Conservation (phyloP, 2,113 vertebrate genomes). For the Canis aureus region DNA sequence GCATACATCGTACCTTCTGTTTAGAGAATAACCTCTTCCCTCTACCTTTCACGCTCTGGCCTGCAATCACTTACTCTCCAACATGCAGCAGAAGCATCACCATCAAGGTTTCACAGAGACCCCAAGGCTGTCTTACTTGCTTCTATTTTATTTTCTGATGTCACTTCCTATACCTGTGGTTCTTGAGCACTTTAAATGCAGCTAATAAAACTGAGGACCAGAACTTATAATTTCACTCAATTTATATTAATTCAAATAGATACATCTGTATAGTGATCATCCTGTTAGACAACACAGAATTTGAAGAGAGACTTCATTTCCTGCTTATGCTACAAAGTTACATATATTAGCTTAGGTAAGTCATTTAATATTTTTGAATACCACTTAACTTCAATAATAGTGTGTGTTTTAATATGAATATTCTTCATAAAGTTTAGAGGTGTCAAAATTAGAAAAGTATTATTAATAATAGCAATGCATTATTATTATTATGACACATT, state of each 20-base stretch:
- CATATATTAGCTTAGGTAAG: not conserved
- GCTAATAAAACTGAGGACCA: not conserved
- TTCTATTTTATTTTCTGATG: conserved; percentile 5
- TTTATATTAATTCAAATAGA: conserved; percentile 19
- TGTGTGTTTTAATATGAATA: not conserved
- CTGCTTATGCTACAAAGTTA: not conserved
- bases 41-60: not conserved
- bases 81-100: not conserved
- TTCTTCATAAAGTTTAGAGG: not conserved
- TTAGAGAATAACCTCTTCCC: not conserved
- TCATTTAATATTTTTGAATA: not conserved
- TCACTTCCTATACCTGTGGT: not conserved
- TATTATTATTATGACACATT: conserved; percentile 19
- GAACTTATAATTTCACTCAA: not conserved
- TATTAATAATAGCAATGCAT: not conserved
- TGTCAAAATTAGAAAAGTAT: not conserved
- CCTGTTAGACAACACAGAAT: not conserved
- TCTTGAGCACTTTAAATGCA: not conserved
- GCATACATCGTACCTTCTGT: not conserved
- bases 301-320: not conserved
- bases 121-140: not conserved
- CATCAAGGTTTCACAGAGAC: not conserved
- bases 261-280: not conserved
- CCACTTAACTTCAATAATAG: not conserved
- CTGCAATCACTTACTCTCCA: not conserved